A percentile compares a stretch with the other conserved stretches of the same genome.
These are phyloP conservation scores for Volucella inflata DNA, from an alignment of 2,888 invertebrate genomes.

Conservation along the genomic window DNA sequence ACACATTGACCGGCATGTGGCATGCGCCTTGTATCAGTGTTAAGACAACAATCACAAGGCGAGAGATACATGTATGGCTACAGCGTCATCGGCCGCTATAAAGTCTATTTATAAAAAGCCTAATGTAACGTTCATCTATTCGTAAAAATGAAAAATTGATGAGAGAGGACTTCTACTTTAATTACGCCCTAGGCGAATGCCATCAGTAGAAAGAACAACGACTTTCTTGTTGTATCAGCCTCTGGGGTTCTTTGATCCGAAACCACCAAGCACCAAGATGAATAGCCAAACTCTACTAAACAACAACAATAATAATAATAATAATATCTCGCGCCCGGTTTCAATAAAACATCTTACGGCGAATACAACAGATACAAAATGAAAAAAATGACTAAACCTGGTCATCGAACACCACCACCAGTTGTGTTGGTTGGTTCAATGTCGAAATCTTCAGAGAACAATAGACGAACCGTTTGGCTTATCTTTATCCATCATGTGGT, in stretches of 20 bases:
- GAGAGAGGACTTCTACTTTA: slow-evolving; percentile 67
- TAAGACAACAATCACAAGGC: slow-evolving; percentile 13
- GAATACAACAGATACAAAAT: slow-evolving; percentile 4
- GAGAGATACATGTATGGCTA: slow-evolving; percentile 2
- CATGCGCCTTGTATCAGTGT: not conserved
- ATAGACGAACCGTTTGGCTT: slow-evolving; percentile 45
- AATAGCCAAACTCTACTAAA: slow-evolving; percentile 46
- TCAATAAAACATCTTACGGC: slow-evolving; percentile 31
- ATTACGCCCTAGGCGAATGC: slow-evolving; percentile 69
- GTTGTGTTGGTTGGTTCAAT: slow-evolving; percentile 48
- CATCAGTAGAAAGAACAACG: slow-evolving; percentile 58
- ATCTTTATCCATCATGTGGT: slow-evolving; percentile 33
- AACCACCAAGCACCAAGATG: slow-evolving; percentile 38
- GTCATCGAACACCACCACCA: slow-evolving; percentile 49
- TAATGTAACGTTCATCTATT: not conserved
- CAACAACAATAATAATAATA: slow-evolving; percentile 15
- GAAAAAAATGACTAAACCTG: slow-evolving; percentile 42
- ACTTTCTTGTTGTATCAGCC: slow-evolving; percentile 46
- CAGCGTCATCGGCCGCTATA: not conserved
- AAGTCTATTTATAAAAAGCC: too few species aligned
- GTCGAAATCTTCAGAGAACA: slow-evolving; percentile 21
- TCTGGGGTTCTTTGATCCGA: slow-evolving; percentile 48
- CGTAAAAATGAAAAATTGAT: slow-evolving; percentile 62
- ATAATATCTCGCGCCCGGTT: slow-evolving; percentile 8
- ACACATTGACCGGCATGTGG: not conserved